phyloP scores from a whole-genome alignment of 2,113 vertebrate genomes.

The Cephalopholis sonnerati region DNA sequence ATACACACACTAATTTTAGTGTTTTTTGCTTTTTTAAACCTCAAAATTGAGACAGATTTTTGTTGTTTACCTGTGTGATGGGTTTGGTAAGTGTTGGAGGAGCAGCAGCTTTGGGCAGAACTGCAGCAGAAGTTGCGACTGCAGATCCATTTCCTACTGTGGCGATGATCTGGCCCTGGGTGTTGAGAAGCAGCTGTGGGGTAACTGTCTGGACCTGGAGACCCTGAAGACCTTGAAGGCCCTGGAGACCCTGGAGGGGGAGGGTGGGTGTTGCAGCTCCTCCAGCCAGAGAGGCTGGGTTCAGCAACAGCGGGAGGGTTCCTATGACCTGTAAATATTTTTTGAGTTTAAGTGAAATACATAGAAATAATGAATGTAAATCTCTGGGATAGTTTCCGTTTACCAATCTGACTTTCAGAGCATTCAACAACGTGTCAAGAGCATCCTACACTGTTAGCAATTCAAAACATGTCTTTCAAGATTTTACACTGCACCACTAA shows the following conservation, averaged over 20 bases:
- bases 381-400: not conserved
- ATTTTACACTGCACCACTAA: slow-evolving; percentile 10
- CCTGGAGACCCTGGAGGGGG: slow-evolving; percentile 47
- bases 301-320: slow-evolving; percentile 92
- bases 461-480: slow-evolving; percentile 10
- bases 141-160: slow-evolving; percentile 88
- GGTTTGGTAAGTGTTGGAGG: slow-evolving; percentile 84
- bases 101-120: slow-evolving; percentile 86
- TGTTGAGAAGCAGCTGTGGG: slow-evolving; percentile 93
- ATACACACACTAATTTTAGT: no score
- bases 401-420: not conserved
- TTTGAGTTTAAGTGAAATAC: slow-evolving; percentile 2
- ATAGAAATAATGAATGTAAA: not conserved
- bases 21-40: no score
- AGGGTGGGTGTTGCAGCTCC: slow-evolving; percentile 81
- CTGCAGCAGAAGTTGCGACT: slow-evolving; percentile 83
- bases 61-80: slow-evolving; percentile 74
- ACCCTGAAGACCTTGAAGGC: slow-evolving; percentile 72
- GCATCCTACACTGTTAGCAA: not conserved
- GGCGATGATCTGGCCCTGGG: slow-evolving; percentile 96
- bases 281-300: slow-evolving; percentile 84
- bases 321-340: slow-evolving; percentile 89
- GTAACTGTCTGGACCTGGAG: slow-evolving; percentile 93
- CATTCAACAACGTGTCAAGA: not conserved
- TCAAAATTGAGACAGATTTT: not conserved